phyloP scores from a whole-genome alignment of 1,140 invertebrate genomes.

The Neodiprion lecontei region DNA sequence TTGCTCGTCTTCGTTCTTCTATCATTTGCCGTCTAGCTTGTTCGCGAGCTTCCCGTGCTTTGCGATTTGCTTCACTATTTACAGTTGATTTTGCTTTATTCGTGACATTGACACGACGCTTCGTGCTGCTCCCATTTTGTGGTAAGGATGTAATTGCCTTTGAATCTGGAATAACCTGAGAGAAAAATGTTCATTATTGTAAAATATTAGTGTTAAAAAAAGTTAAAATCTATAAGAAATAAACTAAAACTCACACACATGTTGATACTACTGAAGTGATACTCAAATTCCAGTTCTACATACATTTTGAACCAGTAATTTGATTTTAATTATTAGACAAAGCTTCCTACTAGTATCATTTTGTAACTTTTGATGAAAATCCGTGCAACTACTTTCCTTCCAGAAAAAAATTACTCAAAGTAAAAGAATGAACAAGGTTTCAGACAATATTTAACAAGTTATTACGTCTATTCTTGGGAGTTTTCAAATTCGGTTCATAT shows the following conservation, averaged over 20 bases:
- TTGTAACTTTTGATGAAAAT: background rate
- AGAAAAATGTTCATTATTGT: slow-evolving; percentile 4
- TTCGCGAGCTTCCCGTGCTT: slow-evolving; percentile 72
- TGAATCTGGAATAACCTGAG: slow-evolving; percentile 39
- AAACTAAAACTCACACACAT: slow-evolving; percentile 12
- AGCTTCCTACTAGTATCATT: background rate
- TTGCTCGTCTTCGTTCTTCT: slow-evolving; percentile 76
- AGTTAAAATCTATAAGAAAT: slow-evolving; percentile 14
- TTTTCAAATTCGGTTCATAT: background rate
- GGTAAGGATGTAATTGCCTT: slow-evolving; percentile 27
- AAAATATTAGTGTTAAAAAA: slow-evolving; percentile 13
- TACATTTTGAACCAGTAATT: too few relatives aligned
- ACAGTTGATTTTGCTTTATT: slow-evolving; percentile 58
- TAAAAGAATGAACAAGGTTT: too few relatives aligned
- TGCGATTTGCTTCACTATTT: slow-evolving; percentile 59
- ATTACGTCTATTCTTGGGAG: background rate
- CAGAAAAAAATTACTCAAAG: too few relatives aligned
- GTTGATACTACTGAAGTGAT: background rate
- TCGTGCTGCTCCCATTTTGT: slow-evolving; percentile 46
- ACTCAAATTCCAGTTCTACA: too few relatives aligned
- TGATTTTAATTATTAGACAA: background rate
- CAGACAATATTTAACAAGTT: background rate
- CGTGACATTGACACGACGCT: slow-evolving; percentile 44
- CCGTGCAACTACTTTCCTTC: background rate
- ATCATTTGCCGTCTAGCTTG: slow-evolving; percentile 81